A percentile compares a stretch with the other conserved stretches of the same genome.
These are phyloP conservation scores for Diloba caeruleocephala DNA, from an alignment of 2,888 invertebrate genomes.

Conservation along the genomic window DNA sequence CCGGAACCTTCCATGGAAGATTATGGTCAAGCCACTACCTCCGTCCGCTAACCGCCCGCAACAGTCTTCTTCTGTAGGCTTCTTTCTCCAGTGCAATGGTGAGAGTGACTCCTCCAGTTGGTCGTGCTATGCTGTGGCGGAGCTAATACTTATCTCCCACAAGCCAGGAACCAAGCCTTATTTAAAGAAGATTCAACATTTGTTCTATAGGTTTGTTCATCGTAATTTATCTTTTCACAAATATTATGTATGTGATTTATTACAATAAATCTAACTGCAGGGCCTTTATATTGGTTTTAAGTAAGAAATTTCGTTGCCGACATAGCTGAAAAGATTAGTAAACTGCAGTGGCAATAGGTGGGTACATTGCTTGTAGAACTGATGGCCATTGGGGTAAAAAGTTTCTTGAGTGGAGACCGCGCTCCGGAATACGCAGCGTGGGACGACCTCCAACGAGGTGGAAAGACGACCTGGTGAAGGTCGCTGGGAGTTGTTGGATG, in stretches of 20 bases:
- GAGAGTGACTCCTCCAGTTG: constrained; percentile 99
- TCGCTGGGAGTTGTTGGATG: too few relatives aligned
- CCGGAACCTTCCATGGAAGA: constrained; percentile 99
- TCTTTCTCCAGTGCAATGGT: constrained; percentile 98
- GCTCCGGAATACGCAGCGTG: too few relatives aligned
- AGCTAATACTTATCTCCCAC: constrained; percentile 96
- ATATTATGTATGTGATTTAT: background rate
- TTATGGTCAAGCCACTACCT: constrained; percentile 98
- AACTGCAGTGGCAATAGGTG: too few relatives aligned
- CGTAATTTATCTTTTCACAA: constrained; percentile 65
- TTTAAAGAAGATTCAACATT: constrained; percentile 97
- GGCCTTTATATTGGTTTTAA: too few relatives aligned
- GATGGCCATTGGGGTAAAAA: too few relatives aligned
- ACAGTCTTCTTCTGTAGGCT: constrained; percentile 93
- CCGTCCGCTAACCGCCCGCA: constrained; percentile 93
- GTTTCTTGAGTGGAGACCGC: too few relatives aligned
- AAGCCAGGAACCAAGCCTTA: constrained; percentile 97
- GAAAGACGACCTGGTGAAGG: too few relatives aligned
- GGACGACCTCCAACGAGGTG: too few relatives aligned
- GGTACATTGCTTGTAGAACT: too few relatives aligned
- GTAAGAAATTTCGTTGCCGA: too few relatives aligned
- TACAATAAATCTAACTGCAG: too few relatives aligned
- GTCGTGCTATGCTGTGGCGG: constrained; percentile 99
- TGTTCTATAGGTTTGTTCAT: constrained; percentile 97
- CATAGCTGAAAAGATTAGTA: too few relatives aligned